Base-by-base conservation (phyloP, 2,888 invertebrate genomes). In the Chrysolina oricalcia region DNA sequence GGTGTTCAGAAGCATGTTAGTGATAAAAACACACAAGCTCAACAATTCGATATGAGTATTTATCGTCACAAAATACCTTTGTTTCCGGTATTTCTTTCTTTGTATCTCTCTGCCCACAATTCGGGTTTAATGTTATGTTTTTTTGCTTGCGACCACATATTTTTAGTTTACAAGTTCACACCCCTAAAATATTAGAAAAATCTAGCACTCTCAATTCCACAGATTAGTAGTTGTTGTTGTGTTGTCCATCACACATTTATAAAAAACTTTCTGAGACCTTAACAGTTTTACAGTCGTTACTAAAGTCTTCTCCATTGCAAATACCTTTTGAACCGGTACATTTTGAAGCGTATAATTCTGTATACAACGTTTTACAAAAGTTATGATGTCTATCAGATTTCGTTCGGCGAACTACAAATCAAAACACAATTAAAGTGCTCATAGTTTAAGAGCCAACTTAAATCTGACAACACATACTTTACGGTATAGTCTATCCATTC, bases 91-190 rank as follows among this genome's bases (percentile, higher is more conserved):
- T 78, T 79, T 82, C 82, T 85, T 72, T 83, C 79, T 73, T 82
- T 80, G 81, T 87, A 88, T 80, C 85, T 80, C 80, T 87, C 84
- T 69, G 81, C 84, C 88, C 88, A 88, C 79, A 86, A 76, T 78
- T 86, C 84, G 68, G 84, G 80, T 64, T 70, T 75, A 41, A 80
- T 76, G 74, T 79, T 76, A 68, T 80, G 80, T 72, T 70, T 74
- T 75, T 79, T 79, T 48, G 76, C 75, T 66, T 80, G 78, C n/a
- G 76, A 78, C 77, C 80, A 80, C 80, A 79, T 77, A 35, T 75
- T 78, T 72, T 72, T 62, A 75, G 64, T 76, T 21, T 53, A 40
- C 43, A 41, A 72, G 40, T 56, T 74, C 59, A 78, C 66, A 77
- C 67, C 75, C 77, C 80, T 80, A 80, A 72, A 78, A 78, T 74